Base-by-base conservation (phyloP, 2,888 invertebrate species). In the Scaptomyza tumidula region DNA sequence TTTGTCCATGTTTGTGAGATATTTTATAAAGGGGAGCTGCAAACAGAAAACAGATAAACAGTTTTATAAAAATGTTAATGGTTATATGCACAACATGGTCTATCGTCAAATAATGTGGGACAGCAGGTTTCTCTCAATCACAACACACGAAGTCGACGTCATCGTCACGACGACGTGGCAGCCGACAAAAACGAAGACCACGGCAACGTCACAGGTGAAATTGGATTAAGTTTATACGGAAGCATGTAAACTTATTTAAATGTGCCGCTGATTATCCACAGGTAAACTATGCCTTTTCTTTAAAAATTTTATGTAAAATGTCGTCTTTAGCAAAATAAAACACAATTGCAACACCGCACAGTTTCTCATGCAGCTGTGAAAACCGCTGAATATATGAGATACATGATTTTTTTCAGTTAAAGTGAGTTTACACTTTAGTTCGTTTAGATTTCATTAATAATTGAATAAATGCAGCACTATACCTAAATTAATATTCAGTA, bases 1-100 rank as follows among this genome's bases (percentile, higher is more conserved):
- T 94, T 99, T 99, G 94, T 99, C 99, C 99, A 99, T 99, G 54
- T 35, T 50, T 39, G 10, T 24, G 14, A 53, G 24, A 33, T n/a
- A 33, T 43, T 45, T 48, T 7, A 5, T 31, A 6, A 29, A 46
- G 35, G 19, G 13, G 19, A 53, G 46, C 76, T 79, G 64, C 41
- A 82, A 78, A 6, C 1, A 39, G 3, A 44, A 35, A 43, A 29
- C n/a, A n/a, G n/a, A 44, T 9, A 31, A 52, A 37, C 9, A 54
- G 13, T 6, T 71, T 50, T 45, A 9, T 37, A 11, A 13, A 24
- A 37, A 6, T 44, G 35, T 19, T 33, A 39, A 14, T 9, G 39
- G 16, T 39, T 39, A 14, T 46, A 39, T 19, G 10, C 6, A 45
- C 4, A n/a, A 5, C 13, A 9, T 29, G 29, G 6, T 19, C n/a